Evolutionary conservation across 2,888 invertebrate genomes (phyloP).

Genomic region (Ariolimax columbianus): DNA sequence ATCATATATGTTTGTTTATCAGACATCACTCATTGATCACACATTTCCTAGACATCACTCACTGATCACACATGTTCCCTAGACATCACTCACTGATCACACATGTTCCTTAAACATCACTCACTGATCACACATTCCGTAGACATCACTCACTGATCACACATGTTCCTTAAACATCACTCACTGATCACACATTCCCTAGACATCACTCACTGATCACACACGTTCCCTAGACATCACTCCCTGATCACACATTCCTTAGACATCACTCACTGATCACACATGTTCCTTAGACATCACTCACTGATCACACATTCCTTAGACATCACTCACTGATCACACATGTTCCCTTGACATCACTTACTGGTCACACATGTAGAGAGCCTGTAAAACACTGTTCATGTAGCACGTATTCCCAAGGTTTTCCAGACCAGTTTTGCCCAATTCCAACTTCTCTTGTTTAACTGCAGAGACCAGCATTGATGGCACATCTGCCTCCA

Average conservation of each 20-base stretch:
- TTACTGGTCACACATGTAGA: slow-evolving; percentile 87
- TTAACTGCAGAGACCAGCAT: neutral
- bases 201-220: neutral
- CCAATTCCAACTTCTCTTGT: slow-evolving; percentile 72
- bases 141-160: too few species aligned
- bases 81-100: too few species aligned
- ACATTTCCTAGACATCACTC: too few species aligned
- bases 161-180: too few species aligned
- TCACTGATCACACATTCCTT: slow-evolving; percentile 87
- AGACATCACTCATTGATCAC: too few species aligned
- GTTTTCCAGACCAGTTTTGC: slow-evolving; percentile 88
- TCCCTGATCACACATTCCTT: too few species aligned
- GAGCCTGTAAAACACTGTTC: slow-evolving; percentile 91
- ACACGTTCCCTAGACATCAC: neutral
- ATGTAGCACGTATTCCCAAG: slow-evolving; percentile 93
- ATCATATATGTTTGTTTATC: slow-evolving; percentile 86
- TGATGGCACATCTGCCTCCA: neutral
- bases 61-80: too few species aligned
- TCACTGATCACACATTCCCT: too few species aligned
- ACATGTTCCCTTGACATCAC: too few species aligned
- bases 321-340: too few species aligned
- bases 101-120: neutral
- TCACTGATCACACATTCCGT: slow-evolving; percentile 25
- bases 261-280: slow-evolving; percentile 84
- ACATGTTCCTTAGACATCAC: slow-evolving; percentile 90